Evolutionary conservation across 2,113 vertebrate genomes (phyloP).

Genomic region (Naja naja): DNA sequence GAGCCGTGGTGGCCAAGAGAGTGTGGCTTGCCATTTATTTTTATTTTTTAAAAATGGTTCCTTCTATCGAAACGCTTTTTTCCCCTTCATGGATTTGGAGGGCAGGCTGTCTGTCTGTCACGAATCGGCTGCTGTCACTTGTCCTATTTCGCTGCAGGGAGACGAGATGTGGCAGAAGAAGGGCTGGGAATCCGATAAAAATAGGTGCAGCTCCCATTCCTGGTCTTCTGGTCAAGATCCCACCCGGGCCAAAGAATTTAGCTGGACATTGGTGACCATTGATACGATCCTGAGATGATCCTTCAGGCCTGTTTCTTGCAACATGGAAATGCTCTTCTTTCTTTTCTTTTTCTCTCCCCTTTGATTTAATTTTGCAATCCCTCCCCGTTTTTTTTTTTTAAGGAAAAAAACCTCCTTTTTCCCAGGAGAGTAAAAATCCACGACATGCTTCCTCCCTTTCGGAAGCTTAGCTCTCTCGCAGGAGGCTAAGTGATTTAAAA

Average conservation of each 20-base stretch:
- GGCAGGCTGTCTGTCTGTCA: neutral
- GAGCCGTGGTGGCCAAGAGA: too few relatives aligned
- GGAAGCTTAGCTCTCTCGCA: neutral
- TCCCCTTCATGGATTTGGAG: neutral
- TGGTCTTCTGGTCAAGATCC: neutral
- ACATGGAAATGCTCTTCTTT: neutral
- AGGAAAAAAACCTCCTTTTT: neutral
- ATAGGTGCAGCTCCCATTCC: neutral
- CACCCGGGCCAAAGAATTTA: neutral
- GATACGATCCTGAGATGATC: neutral
- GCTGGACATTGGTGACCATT: neutral
- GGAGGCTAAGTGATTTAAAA: neutral
- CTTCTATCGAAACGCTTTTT: accelerated
- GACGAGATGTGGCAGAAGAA: neutral
- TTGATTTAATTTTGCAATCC: neutral
- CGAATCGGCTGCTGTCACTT: neutral
- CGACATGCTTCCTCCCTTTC: neutral
- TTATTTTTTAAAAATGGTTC: neutral
- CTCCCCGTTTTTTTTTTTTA: neutral
- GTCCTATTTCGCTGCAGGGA: neutral
- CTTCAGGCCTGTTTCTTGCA: neutral
- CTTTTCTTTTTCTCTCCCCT: neutral
- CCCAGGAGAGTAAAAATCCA: neutral
- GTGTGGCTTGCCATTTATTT: neutral
- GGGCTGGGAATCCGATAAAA: neutral